Evolutionary conservation across 2,113 vertebrate species (phyloP).

Genomic region (Hippocampus abdominalis): DNA sequence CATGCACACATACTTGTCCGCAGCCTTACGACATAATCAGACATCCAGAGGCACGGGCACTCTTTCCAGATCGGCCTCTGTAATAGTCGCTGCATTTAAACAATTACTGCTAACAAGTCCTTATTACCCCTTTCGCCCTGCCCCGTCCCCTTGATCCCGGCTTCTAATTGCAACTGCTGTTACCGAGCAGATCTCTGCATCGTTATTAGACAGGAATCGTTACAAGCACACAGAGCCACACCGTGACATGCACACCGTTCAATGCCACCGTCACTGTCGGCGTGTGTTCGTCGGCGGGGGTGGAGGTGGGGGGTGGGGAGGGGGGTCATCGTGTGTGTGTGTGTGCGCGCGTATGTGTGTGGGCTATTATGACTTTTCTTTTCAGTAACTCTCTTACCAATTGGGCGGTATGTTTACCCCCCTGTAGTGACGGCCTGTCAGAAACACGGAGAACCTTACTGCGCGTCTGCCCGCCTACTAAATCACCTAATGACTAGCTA

Average conservation of each 20-base stretch:
- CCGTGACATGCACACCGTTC: constrained; percentile 34
- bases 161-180: constrained; percentile 64
- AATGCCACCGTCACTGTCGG: constrained; percentile 34
- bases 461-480: constrained; percentile 28
- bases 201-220: constrained; percentile 64
- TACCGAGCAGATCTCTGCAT: constrained; percentile 62
- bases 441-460: constrained; percentile 39
- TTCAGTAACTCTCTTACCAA: constrained; percentile 49
- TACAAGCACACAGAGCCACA: constrained; percentile 31
- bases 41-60: constrained; percentile 45
- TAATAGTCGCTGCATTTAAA: constrained; percentile 69
- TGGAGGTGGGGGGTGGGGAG: not conserved
- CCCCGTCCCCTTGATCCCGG: constrained; percentile 59
- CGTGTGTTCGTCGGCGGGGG: constrained; percentile 35
- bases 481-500: constrained; percentile 51
- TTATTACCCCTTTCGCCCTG: constrained; percentile 69
- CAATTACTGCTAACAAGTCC: constrained; percentile 71
- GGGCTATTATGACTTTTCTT: constrained; percentile 3
- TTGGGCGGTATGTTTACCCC: constrained; percentile 59
- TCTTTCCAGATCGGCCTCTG: constrained; percentile 58
- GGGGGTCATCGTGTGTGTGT: not conserved
- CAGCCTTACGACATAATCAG: constrained; percentile 40
- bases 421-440: constrained; percentile 45
- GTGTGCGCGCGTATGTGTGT: not conserved
- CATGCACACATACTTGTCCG: not conserved